A percentile compares a stretch with the other conserved stretches of the same genome.
Evolutionary conservation across 2,797 vertebrate species (phyloP).

Genomic region (Pseudochromis fuscus): DNA sequence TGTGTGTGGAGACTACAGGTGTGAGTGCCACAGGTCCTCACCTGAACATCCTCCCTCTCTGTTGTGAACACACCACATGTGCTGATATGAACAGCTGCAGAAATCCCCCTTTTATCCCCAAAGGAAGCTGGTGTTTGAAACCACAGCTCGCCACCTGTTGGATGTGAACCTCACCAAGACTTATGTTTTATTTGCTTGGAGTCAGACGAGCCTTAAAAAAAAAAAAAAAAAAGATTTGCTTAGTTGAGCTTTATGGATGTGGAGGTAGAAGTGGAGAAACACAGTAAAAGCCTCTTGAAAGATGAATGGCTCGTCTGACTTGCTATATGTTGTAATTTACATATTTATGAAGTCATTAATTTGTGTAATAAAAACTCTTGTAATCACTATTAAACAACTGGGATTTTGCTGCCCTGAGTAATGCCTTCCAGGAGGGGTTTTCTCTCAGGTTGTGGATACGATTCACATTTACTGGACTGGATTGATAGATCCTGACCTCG

Average conservation of each 20-base stretch:
- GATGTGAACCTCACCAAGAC: conserved; percentile 8
- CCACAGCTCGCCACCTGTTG: no score
- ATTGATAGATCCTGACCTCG: neutral
- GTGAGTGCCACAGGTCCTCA: conserved; percentile 11
- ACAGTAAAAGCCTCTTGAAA: neutral
- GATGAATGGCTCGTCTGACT: neutral
- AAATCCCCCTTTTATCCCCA: no score
- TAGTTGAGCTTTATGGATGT: conserved; percentile 9
- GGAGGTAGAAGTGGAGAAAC: neutral
- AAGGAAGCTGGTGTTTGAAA: no score
- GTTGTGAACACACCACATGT: neutral
- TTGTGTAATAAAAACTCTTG: neutral
- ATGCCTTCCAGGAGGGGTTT: no score
- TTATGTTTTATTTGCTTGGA: neutral
- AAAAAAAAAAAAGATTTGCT: neutral
- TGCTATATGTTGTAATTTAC: neutral
- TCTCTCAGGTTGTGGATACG: neutral
- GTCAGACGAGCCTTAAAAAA: no score
- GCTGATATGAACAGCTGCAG: neutral
- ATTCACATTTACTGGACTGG: neutral
- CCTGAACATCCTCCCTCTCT: neutral
- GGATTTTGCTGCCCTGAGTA: neutral
- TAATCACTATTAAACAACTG: neutral
- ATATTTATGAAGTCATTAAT: neutral
- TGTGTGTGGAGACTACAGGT: neutral